Evolutionary conservation across 2,888 invertebrate genomes (phyloP), one percentile per base, ranked within the genome.

Genomic region (Archips xylosteana): DNA sequence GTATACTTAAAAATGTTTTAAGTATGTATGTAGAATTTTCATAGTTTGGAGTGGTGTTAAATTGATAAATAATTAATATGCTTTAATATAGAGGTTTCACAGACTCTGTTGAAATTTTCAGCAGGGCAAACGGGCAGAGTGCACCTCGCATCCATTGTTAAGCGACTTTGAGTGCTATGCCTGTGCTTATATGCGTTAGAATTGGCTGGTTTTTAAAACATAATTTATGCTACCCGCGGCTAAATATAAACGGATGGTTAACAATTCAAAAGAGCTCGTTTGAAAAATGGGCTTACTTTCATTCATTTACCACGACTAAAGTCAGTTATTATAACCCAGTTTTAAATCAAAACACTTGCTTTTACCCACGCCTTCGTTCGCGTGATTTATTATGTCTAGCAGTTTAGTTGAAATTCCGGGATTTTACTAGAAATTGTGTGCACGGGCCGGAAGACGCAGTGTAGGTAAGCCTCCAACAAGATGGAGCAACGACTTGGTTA

Each of bases 91-190:
- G 64, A 73, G 36, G 49, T 49, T 64, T 64, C 59, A 74, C 59
- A 74, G 64, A 36, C 64, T 36, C 23, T 51, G 13, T 34, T 74
- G 45, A 74, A 64, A 65, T 54, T 74, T 74, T 69, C 60, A 74
- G 64, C 34, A 65, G 59, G 32, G 15, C 49, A n/a, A 42, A 9
- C 42, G n/a, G 57, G 45, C 73, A 47, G 62, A 60, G 9, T 64
- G 62, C 45, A 64, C 32, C 32, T 68, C 57, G 2, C 59, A 23
- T 65, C 5, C 34, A 65, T 36, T 67, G 67, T 36, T 69, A 23
- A 60, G 32, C 49, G n/a, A 74, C 32, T 69, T 60, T 51, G 23
- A 60, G 6, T 34, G 15, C 45, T 69, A 49, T 2, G 15, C 1
- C 34, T n/a, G 60, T 49, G 47, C 63, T 23, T 39, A n/a, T 54